Evolutionary conservation across 2,797 vertebrate genomes (phyloP).

Genomic region (Megaceryle alcyon): DNA sequence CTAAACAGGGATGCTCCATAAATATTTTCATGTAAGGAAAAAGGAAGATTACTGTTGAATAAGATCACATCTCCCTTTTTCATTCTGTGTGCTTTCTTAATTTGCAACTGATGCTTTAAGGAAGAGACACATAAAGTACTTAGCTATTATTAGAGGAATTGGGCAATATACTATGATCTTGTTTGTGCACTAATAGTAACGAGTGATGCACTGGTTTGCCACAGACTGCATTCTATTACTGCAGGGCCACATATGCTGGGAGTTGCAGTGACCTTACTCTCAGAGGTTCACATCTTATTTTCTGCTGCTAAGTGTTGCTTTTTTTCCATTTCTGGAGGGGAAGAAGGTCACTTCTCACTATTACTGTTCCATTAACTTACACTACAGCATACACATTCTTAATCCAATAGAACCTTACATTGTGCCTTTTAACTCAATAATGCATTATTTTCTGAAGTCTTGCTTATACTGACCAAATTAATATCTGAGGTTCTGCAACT

Average conservation of each 20-base stretch:
- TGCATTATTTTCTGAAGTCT: constrained; percentile 36
- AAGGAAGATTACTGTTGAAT: not conserved
- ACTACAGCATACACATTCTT: constrained; percentile 39
- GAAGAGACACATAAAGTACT: not conserved
- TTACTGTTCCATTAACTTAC: constrained; percentile 71
- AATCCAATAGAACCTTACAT: constrained; percentile 43
- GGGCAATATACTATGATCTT: not conserved
- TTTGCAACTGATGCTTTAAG: constrained; percentile 24
- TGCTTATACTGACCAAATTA: constrained; percentile 27
- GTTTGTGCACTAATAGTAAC: not conserved
- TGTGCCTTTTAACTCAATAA: constrained; percentile 45
- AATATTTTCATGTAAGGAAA: not conserved
- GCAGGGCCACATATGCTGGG: constrained; percentile 39
- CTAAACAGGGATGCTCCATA: not conserved
- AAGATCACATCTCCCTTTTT: not conserved
- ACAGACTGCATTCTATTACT: constrained; percentile 62
- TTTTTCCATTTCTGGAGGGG: constrained; percentile 69
- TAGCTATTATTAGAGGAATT: constrained; percentile 22
- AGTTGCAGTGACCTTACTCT: constrained; percentile 57
- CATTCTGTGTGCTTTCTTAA: not conserved
- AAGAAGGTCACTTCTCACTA: constrained; percentile 68
- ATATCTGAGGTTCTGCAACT: constrained; percentile 9
- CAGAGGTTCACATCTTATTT: constrained; percentile 69
- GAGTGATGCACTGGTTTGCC: constrained; percentile 17
- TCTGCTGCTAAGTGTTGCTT: constrained; percentile 66